Evolutionary conservation across 2,797 vertebrate genomes (phyloP), one percentile per base, ranked within the genome.

Genomic region (Ctenopoma multispine): DNA sequence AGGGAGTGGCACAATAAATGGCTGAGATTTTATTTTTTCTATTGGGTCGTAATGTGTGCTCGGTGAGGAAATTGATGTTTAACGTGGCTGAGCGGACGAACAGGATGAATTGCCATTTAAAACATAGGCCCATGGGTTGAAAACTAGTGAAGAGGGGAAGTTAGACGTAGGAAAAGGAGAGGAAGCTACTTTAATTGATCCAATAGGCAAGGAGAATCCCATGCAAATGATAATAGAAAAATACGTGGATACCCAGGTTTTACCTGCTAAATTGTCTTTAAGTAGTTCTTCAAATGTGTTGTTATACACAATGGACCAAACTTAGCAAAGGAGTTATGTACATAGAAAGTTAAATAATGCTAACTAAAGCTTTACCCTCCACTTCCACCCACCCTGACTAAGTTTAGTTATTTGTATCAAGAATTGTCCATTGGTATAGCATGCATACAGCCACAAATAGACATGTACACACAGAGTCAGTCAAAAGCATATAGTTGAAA

Each of bases 1-100:
- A 68, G 88, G 86, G 83, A 71, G 84, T 68, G 56, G 72, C 79
- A 81, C 91, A 90, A 89, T 91, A 90, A 93, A 93, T 87, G 89
- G 82, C 87, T 65, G 78, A 86, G 89, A 90, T 94, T 93, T 90
- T 92, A 92, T 92, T 92, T 41, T 86, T 88, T 90, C 88, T 87
- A 90, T 91, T 86, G 87, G 90, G 89, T 92, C 87, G 81, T 94
- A 93, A 94, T 92, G 90, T 91, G 89, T 91, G 90, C 91, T 92
- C 84, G 71, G 87, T 71, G 87, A 91, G 90, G 90, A 93, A 93
- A 92, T 92, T 87, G 90, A 92, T 92, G 93, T 92, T 92, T 92
- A 93, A 93, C 86, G 89, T 85, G 88, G 84, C 90, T 82, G 92
- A 90, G 90, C 85, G 70, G 86, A 83, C 79, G 85, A 87, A 85